Conservation (phyloP, 2,888 invertebrate species). For the Ellobium chinense region DNA sequence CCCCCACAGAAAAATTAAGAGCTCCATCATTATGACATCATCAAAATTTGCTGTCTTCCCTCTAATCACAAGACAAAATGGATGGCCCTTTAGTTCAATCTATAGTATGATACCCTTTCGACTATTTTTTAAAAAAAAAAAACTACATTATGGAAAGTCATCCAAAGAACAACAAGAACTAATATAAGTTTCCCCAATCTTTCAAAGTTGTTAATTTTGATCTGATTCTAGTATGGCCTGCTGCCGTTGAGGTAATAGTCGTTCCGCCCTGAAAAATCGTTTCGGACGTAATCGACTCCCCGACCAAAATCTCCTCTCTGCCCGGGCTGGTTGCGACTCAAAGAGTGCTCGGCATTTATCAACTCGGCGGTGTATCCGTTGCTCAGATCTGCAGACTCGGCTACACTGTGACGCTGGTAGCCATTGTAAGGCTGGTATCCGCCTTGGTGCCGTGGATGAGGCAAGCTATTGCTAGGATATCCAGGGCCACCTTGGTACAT, state of each 20-base stretch:
- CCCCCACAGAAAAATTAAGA: no score
- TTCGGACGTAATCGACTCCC: neutral
- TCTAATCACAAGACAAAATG: no score
- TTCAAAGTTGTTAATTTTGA: neutral
- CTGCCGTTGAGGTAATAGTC: constrained; percentile 21
- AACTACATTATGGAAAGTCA: no score
- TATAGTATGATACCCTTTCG: no score
- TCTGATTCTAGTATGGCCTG: constrained; percentile 11
- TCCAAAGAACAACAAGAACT: no score
- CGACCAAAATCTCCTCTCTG: constrained; percentile 13
- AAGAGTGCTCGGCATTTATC: constrained; percentile 36
- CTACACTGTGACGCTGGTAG: constrained; percentile 28
- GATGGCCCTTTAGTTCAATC: no score
- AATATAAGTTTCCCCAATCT: no score
- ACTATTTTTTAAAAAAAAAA: no score
- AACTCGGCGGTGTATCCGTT: constrained; percentile 44
- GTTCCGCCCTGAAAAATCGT: neutral
- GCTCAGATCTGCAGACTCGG: constrained; percentile 40
- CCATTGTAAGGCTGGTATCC: constrained; percentile 15
- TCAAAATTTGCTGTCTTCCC: no score
- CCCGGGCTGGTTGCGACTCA: neutral
- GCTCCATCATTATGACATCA: no score
- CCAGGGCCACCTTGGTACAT: constrained; percentile 24
- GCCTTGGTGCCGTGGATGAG: neutral
- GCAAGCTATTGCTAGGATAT: neutral